These are phyloP conservation scores for Tetragnatha versicolor DNA, from an alignment of 1,140 invertebrate species.

Conservation along the genomic window DNA sequence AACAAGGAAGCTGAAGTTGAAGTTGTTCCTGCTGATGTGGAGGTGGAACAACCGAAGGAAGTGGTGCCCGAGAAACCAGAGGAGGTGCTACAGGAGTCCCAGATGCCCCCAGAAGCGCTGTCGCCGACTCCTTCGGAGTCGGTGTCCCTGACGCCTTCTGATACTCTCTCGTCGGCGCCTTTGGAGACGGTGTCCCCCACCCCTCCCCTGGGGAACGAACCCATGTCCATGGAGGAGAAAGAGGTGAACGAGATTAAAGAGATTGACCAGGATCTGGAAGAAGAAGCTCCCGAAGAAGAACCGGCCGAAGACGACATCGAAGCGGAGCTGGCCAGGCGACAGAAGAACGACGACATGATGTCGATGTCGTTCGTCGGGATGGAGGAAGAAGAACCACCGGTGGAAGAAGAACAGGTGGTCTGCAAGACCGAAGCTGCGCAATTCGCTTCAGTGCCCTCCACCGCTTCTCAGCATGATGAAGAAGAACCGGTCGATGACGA, in stretches of 20 bases:
- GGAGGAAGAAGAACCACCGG: neutral
- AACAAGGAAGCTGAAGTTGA: neutral
- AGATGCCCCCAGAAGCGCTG: constrained; percentile 30
- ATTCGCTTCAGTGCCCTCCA: neutral
- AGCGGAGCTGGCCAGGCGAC: neutral
- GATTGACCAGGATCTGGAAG: constrained; percentile 35
- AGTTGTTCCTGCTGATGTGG: constrained; percentile 2
- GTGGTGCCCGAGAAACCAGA: neutral
- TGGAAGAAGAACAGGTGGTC: constrained; percentile 3
- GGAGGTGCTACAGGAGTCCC: constrained; percentile 15
- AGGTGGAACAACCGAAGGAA: constrained; percentile 18
- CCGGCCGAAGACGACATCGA: constrained; percentile 5
- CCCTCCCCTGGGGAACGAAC: constrained; percentile 29
- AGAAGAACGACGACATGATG: constrained; percentile 21
- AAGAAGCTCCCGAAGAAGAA: neutral
- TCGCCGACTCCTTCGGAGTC: constrained; percentile 48
- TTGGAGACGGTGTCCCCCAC: constrained; percentile 50
- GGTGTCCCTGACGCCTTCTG: constrained; percentile 42
- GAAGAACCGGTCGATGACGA: neutral
- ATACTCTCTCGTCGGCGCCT: constrained; percentile 50
- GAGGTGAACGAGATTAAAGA: constrained; percentile 53
- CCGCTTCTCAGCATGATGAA: neutral
- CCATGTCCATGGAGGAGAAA: constrained; percentile 40
- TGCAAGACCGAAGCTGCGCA: neutral
- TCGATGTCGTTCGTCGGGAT: constrained; percentile 24